Evolutionary conservation across 2,888 invertebrate genomes (phyloP).

Genomic region (Drosophila monieri): DNA sequence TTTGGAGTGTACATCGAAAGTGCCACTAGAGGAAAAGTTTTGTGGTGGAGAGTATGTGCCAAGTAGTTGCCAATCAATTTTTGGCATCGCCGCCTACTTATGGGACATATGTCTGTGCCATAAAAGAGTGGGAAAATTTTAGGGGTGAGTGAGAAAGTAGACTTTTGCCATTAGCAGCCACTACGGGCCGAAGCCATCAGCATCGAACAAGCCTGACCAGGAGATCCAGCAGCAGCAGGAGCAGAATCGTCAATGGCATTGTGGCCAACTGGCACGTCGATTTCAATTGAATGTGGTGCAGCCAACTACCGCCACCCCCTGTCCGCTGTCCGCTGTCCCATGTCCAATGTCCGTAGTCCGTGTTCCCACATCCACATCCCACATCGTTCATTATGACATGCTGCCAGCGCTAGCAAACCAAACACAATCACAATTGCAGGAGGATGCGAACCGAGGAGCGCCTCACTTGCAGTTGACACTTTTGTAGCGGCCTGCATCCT

Average conservation of each 20-base stretch:
- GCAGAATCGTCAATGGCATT: conserved; percentile 63
- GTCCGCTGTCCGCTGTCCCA: conserved; percentile 14
- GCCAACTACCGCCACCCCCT: conserved; percentile 57
- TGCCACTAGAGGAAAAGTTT: conserved; percentile 14
- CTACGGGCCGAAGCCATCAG: conserved; percentile 20
- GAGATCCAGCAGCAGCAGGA: neutral
- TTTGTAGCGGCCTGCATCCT: conserved; percentile 34
- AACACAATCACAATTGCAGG: conserved; percentile 64
- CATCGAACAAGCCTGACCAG: conserved; percentile 10
- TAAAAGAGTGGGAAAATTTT: neutral
- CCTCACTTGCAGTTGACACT: conserved; percentile 71
- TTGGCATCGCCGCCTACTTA: conserved; percentile 59
- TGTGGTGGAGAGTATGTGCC: conserved; percentile 34
- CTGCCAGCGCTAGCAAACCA: conserved; percentile 56
- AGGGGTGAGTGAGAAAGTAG: neutral
- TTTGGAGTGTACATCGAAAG: conserved; percentile 4
- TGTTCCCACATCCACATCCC: conserved; percentile 17
- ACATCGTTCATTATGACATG: conserved; percentile 68
- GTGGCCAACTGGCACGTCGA: conserved; percentile 76
- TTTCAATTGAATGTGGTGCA: conserved; percentile 73
- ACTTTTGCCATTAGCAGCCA: conserved; percentile 20
- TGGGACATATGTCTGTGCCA: neutral
- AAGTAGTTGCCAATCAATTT: conserved; percentile 76
- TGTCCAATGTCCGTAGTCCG: conserved; percentile 12
- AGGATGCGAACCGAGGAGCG: conserved; percentile 49